Base-by-base conservation (phyloP, 2,888 invertebrate species). In the Holacanthella duospinosa region DNA sequence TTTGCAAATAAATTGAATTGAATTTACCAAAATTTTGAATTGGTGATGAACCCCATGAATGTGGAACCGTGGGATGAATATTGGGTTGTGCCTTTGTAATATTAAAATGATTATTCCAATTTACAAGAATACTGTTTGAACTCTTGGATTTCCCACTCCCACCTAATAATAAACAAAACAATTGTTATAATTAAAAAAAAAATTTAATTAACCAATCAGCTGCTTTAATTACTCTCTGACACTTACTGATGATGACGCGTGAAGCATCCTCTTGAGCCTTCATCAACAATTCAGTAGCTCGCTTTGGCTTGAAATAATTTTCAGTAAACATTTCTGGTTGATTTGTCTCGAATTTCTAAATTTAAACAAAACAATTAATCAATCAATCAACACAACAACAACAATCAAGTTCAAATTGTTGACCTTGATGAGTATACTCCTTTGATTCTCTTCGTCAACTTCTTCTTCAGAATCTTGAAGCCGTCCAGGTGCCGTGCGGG, bases 231-330 rank as follows among this genome's bases (percentile, higher is more conserved):
- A n/a, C n/a, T n/a, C n/a, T 81, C 79, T 78, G 79, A 81, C 82
- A 82, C 62, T 77, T 79, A 74, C 79, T 80, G 66, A 81, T 79
- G 66, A 81, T 79, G 64, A 80, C 80, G 74, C 80, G 79, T 60
- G 77, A 77, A 6, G 81, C 77, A 70, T 83, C 82, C 68, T 78
- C 78, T 66, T 82, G 77, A 60, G 80, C 79, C 72, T 83, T 81
- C 69, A 80, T 82, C 2, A 85, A 77, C 36, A 86, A 77, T 73
- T 85, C 82, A 59, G 80, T 79, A 25, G 83, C 83, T 72, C 86
- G 77, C 75, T 82, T 81, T 19, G 86, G 84, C 73, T 86, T 85
- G 77, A 89, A 88, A 76, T 89, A 89, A 72, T 82, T 85, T 57
- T 83, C 84, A 0, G 86, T 83, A 64, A 87, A 81, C 68, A 86